Base-by-base conservation (phyloP, 2,113 vertebrate genomes). In the Pseudopipra pipra region DNA sequence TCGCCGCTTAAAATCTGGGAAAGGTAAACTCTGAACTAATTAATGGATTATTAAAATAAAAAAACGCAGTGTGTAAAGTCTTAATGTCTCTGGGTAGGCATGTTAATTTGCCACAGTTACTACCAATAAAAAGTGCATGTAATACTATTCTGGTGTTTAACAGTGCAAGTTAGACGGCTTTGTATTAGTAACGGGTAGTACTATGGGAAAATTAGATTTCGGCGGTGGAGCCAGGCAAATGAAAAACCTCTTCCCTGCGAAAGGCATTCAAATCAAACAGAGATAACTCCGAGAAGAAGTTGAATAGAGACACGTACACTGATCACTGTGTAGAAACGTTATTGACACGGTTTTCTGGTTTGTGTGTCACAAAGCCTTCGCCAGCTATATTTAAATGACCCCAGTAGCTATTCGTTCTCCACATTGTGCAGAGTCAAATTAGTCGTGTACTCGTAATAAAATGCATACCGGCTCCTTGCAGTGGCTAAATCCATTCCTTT, bases 81-180 rank as follows among this genome's bases (percentile, higher is more conserved):
- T 91, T 95, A 92, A 93, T 82, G 79, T 80, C 71, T 90, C 92
- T 89, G 66, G 62, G 67, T 75, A 94, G 95, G 93, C 87, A 95
- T 96, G 96, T 97, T 97, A 97, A 97, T 97, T 97, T 96, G 96
- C 79, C 87, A 89, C 96, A 96, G 95, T 96, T 97, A 95, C 95
- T 92, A 94, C 81, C 86, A 96, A 96, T 95, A 98, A 97, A 97
- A 97, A 90, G 74, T 52, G 89, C 96, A 41, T 75, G 87, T 92
- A 95, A 89, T 87, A 68, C 80, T 89, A 84, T 87, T 96, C 84
- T 49, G 75, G 90, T 92, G 91, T 90, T 95, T 91, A 95, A 97
- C 78, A 94, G 93, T 30, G 43, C 95, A 94, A 97, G 93, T 95
- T 97, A 93, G 96, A 96, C 77, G 68, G 78, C 55, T 96, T 96